These are phyloP conservation scores for Oreochromis aureus DNA, from an alignment of 2,113 vertebrate genomes.

Conservation along the genomic window DNA sequence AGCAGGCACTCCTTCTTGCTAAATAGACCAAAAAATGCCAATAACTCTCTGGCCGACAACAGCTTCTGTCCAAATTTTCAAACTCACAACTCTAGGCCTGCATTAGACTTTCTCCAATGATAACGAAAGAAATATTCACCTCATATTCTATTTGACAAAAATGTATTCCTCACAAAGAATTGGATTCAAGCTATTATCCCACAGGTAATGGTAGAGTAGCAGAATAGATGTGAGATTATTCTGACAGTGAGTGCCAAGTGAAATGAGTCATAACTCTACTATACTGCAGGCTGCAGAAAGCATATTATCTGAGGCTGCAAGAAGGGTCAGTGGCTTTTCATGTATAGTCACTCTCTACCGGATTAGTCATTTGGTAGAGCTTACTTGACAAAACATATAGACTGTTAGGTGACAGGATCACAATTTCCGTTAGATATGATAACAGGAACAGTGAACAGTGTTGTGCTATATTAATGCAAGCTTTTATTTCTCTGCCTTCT, in stretches of 20 bases:
- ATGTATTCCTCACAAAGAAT: neutral
- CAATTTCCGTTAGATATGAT: neutral
- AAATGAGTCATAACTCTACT: conserved; percentile 40
- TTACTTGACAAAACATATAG: neutral
- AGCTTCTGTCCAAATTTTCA: neutral
- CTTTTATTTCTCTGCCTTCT: neutral
- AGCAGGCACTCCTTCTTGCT: neutral
- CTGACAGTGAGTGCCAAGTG: conserved; percentile 18
- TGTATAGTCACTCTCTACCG: neutral
- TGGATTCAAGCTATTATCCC: conserved; percentile 12
- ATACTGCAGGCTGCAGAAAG: neutral
- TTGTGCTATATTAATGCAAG: neutral
- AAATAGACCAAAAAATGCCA: conserved; percentile 14
- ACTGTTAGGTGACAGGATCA: neutral
- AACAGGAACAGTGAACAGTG: neutral
- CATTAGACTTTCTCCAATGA: neutral
- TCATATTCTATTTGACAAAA: conserved; percentile 8
- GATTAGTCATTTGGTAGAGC: neutral
- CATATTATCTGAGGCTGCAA: conserved; percentile 14
- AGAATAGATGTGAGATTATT: conserved; percentile 37
- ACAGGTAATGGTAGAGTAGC: conserved; percentile 20
- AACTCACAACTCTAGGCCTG: neutral
- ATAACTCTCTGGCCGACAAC: neutral
- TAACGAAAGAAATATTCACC: neutral
- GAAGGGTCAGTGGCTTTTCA: neutral